Evolutionary conservation across 2,888 invertebrate genomes (phyloP).

Genomic region (Drosophila setosimentum): DNA sequence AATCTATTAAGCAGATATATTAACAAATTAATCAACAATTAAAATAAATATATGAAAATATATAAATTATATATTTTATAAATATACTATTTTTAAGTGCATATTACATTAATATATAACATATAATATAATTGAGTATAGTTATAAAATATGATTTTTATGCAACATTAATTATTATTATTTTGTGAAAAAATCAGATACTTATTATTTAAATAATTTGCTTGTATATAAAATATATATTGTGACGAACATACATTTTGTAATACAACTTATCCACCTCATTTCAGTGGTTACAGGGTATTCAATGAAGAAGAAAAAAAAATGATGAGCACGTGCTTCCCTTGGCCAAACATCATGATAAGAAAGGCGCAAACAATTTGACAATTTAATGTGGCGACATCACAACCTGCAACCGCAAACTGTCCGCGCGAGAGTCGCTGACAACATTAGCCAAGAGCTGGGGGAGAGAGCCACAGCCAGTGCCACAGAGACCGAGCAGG

Average conservation of each 20-base stretch:
- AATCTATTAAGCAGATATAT: neutral
- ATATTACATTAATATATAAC: neutral
- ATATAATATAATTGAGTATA: neutral
- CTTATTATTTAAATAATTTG: neutral
- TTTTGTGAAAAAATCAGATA: neutral
- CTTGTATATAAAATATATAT: neutral
- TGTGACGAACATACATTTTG: neutral
- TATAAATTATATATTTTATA: neutral
- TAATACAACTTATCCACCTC: neutral
- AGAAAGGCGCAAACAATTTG: constrained; percentile 82
- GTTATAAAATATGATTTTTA: neutral
- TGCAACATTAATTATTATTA: neutral
- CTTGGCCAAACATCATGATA: constrained; percentile 59
- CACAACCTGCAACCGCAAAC: constrained; percentile 52
- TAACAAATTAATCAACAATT: neutral
- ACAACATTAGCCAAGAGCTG: constrained; percentile 77
- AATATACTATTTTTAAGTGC: neutral
- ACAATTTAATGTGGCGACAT: constrained; percentile 82
- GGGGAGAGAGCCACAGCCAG: neutral
- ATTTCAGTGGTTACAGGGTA: neutral
- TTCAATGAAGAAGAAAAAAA: neutral
- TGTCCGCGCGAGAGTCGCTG: constrained; percentile 54
- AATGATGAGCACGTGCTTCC: constrained; percentile 68
- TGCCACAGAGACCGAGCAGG: constrained; percentile 1
- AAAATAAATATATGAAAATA: neutral